These are phyloP conservation scores for Trichoplusia ni DNA, from an alignment of 1,140 invertebrate genomes.

Conservation along the genomic window DNA sequence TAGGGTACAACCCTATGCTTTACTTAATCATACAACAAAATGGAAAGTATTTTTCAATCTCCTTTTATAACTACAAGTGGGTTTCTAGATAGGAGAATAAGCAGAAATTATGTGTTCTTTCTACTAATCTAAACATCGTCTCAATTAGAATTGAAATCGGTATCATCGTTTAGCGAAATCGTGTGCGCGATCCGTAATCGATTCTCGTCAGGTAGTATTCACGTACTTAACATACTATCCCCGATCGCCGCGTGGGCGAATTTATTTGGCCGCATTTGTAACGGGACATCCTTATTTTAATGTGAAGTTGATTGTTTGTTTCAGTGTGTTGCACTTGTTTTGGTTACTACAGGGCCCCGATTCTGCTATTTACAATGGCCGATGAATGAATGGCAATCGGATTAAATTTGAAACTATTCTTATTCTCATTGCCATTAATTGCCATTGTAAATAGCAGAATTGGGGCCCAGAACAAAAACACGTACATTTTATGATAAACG, in stretches of 20 bases:
- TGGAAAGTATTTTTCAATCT: neutral
- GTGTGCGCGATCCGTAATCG: constrained; percentile 31
- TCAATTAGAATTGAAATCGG: constrained; percentile 27
- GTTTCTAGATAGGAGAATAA: neutral
- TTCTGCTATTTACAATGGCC: no score
- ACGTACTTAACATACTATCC: constrained; percentile 58
- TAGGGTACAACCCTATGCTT: neutral
- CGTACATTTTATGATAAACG: no score
- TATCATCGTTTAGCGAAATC: constrained; percentile 46
- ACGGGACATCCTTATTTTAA: constrained; percentile 43
- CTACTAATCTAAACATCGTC: constrained; percentile 5
- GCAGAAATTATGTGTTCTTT: neutral
- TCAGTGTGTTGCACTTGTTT: neutral
- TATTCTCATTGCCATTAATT: no score
- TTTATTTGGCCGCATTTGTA: constrained; percentile 42
- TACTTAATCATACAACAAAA: neutral
- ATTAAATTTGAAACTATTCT: no score
- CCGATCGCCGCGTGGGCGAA: constrained; percentile 41
- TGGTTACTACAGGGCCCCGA: no score
- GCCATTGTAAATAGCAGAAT: no score
- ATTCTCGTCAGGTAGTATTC: constrained; percentile 54
- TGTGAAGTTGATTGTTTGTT: neutral
- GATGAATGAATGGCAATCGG: no score
- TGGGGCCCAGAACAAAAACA: no score
- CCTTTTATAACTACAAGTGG: neutral